phyloP scores from a whole-genome alignment of 2,888 invertebrate species.

The Rhingia campestris region DNA sequence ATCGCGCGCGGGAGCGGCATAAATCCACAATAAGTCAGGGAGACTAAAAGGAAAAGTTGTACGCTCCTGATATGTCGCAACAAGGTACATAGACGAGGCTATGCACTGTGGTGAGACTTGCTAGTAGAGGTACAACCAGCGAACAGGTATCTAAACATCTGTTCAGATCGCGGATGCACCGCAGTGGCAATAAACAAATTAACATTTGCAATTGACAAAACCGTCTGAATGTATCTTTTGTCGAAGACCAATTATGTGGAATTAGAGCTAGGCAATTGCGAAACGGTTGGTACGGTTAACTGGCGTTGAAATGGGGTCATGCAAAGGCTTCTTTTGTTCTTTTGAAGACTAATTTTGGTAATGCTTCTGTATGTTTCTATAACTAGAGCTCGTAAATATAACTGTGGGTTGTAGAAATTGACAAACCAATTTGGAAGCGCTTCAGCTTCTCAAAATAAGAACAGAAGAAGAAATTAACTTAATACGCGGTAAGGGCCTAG shows the following conservation, averaged over 20 bases:
- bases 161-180: conserved; percentile 65
- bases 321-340: conserved; percentile 8
- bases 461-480: too few relatives aligned
- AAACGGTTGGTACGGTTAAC: conserved; percentile 29
- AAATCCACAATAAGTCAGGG: conserved; percentile 59
- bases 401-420: too few relatives aligned
- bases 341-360: conserved; percentile 22
- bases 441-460: too few relatives aligned
- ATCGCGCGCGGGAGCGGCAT: conserved; percentile 63
- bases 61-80: conserved; percentile 73
- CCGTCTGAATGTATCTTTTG: conserved; percentile 22
- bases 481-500: too few relatives aligned
- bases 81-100: conserved; percentile 15
- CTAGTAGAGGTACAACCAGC: conserved; percentile 24
- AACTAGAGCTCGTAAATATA: too few relatives aligned
- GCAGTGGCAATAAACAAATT: conserved; percentile 70
- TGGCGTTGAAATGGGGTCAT: conserved; percentile 46
- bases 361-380: background rate
- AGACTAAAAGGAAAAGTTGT: conserved; percentile 68
- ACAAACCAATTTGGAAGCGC: too few relatives aligned
- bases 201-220: conserved; percentile 70
- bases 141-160: conserved; percentile 68
- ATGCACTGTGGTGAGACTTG: conserved; percentile 1
- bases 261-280: conserved; percentile 66
- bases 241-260: conserved; percentile 61